Percentiles rank a stretch among this genome's conserved stretches.
Evolutionary conservation across 2,797 vertebrate genomes (phyloP).

Genomic region (Enteromius thamalakanensis): DNA sequence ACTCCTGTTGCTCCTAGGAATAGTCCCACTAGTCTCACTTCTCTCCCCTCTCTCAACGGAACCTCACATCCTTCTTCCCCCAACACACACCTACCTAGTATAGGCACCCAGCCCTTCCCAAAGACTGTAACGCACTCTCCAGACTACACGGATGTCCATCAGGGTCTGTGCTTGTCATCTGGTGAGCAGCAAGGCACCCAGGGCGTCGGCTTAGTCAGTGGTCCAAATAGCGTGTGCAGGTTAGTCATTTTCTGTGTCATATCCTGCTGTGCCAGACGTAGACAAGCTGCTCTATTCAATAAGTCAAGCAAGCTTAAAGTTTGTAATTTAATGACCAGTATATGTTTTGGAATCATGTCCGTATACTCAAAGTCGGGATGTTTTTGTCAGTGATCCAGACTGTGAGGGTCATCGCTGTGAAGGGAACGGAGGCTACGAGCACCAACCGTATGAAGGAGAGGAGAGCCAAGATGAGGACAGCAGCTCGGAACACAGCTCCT

Average conservation of each 20-base stretch:
- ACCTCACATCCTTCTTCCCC: slow-evolving; percentile 82
- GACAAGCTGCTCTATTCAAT: background rate
- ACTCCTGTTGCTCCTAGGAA: slow-evolving; percentile 83
- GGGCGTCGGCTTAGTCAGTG: slow-evolving; percentile 85
- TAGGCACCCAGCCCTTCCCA: slow-evolving; percentile 86
- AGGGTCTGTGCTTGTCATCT: slow-evolving; percentile 84
- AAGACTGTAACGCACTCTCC: slow-evolving; percentile 85
- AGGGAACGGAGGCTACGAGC: slow-evolving; percentile 87
- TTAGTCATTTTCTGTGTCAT: slow-evolving; percentile 64
- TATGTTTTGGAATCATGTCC: background rate
- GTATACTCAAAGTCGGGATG: background rate
- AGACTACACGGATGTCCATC: slow-evolving; percentile 87
- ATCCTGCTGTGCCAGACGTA: background rate
- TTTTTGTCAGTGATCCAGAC: slow-evolving; percentile 87
- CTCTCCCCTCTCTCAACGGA: slow-evolving; percentile 85
- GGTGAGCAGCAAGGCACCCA: slow-evolving; percentile 81
- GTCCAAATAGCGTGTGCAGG: slow-evolving; percentile 97
- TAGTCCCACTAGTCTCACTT: slow-evolving; percentile 84
- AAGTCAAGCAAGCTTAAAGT: background rate
- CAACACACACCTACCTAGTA: slow-evolving; percentile 83
- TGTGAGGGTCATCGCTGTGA: slow-evolving; percentile 97
- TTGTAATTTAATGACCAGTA: background rate
- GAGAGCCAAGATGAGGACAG: slow-evolving; percentile 98
- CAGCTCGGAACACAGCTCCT: slow-evolving; percentile 98
- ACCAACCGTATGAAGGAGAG: slow-evolving; percentile 91